Percentiles rank a stretch among this genome's conserved stretches.
Evolutionary conservation across 1,140 invertebrate species (phyloP).

Genomic region (Harpegnathos saltator): DNA sequence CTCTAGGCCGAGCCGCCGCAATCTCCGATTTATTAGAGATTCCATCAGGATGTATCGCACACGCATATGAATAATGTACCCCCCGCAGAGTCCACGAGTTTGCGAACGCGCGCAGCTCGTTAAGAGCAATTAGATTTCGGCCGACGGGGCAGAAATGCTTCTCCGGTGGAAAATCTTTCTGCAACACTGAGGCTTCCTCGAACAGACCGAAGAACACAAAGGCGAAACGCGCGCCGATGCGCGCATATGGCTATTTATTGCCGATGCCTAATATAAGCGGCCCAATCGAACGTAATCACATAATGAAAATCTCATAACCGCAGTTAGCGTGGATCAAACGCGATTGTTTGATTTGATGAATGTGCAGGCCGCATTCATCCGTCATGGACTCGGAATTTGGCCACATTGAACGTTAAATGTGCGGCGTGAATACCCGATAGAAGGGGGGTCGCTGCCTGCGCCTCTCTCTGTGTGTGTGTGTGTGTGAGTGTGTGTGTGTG

Average conservation of each 20-base stretch:
- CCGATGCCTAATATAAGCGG: conserved; percentile 10
- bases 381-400: conserved; percentile 34
- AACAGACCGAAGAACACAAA: neutral
- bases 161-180: no score
- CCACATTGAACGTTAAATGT: conserved; percentile 30
- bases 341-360: conserved; percentile 48
- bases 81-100: neutral
- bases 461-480: no score
- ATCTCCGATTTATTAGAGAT: conserved; percentile 27
- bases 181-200: neutral
- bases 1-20: neutral
- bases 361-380: conserved; percentile 26
- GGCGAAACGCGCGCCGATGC: neutral
- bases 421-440: conserved; percentile 18
- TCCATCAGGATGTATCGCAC: conserved; percentile 6
- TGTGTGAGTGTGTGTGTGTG: no score
- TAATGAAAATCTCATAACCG: conserved; percentile 42
- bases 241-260: neutral
- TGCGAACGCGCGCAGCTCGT: neutral
- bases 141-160: no score
- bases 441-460: neutral
- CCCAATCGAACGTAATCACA: conserved; percentile 21
- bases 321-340: conserved; percentile 34
- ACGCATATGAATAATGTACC: conserved; percentile 1
- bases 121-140: neutral